Base-by-base conservation (phyloP, 2,888 invertebrate species). In the Hermaeophaga mercurialis region DNA sequence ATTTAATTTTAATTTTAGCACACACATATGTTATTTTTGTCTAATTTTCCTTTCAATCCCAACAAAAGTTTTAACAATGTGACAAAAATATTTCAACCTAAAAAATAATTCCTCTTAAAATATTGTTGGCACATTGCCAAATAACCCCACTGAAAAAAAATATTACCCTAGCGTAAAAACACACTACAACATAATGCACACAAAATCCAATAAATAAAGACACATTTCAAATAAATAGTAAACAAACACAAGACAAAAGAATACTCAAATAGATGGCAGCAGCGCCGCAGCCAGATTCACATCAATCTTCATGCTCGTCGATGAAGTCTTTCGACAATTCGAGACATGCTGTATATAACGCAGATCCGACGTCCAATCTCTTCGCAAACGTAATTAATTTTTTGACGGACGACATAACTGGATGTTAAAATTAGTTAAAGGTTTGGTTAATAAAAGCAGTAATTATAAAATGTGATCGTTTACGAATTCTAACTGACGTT, bases 201-300 rank as follows among this genome's bases (percentile, higher is more conserved):
- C 54, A 59, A 47, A 24, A 24, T 43, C 24, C 43, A 26, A 61
- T 39, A 61, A 56, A 58, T 11, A 31, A 56, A 18, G 8, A 8
- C 50, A 59, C 36, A 17, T 9, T 43, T 53, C 36, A 45, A 60
- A 53, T 56, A 60, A 62, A 58, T 55, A 61, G 56, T 63, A 64
- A 62, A 66, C 60, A 66, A 55, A 68, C 65, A 64, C 62, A 64
- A 66, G 63, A 67, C 58, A 64, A 54, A 60, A 57, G 56, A 67
- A 66, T 67, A 68, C 65, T 66, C 66, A 66, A 66, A 53, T 63
- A 66, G 66, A 68, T 72, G 74, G 72, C 74, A 73, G 74, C 75
- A 75, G 75, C 54, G 53, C 71, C 70, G 74, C 75, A 74, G 74
- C 75, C 75, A 75, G 74, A 72, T 64, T 66, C 33, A 60, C 65